Evolutionary conservation across 2,888 invertebrate genomes (phyloP).

Genomic region (Lepidochrysops patricia): DNA sequence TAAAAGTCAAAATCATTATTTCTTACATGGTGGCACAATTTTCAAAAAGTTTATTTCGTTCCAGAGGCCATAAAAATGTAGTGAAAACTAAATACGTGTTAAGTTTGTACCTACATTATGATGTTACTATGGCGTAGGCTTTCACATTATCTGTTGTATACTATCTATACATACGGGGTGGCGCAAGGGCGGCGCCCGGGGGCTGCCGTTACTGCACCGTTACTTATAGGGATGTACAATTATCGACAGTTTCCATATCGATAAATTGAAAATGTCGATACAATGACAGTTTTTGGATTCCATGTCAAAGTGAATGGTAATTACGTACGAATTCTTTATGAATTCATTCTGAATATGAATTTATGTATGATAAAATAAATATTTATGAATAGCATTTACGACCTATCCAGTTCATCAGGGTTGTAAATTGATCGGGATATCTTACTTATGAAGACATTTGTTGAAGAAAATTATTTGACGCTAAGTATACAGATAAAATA

Average conservation of each 20-base stretch:
- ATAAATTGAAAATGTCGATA: neutral
- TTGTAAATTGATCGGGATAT: neutral
- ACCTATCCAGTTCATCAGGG: neutral
- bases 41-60: neutral
- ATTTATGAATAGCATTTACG: neutral
- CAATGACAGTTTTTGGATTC: conserved; percentile 8
- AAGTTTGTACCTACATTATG: neutral
- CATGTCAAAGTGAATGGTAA: conserved; percentile 5
- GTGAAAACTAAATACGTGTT: neutral
- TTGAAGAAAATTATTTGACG: neutral
- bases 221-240: conserved; percentile 36
- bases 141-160: conserved; percentile 10
- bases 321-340: neutral
- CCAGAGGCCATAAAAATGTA: neutral
- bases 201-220: conserved; percentile 53
- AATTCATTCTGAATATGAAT: neutral
- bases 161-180: conserved; percentile 23
- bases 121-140: conserved; percentile 4
- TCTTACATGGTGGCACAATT: no score
- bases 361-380: neutral
- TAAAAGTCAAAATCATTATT: no score
- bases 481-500: neutral
- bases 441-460: neutral
- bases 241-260: conserved; percentile 27
- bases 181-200: conserved; percentile 29